Conservation (phyloP, 2,113 vertebrate genomes). For the Toxostoma redivivum region DNA sequence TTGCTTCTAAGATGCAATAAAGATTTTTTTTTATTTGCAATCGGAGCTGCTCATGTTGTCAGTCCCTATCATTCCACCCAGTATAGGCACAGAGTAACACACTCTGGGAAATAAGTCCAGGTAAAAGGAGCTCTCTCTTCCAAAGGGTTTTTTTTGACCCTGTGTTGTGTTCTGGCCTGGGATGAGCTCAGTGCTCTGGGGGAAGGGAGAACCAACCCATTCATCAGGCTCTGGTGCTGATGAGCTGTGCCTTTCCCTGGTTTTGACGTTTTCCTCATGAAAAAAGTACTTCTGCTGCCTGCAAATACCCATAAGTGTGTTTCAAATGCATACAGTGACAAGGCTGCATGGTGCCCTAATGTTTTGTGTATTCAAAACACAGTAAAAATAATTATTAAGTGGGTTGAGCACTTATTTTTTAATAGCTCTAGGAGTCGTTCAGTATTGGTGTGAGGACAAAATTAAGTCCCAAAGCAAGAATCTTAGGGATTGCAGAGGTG, state of each 20-base stretch:
- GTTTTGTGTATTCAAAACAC: background rate
- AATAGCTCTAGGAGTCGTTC: background rate
- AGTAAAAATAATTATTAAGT: background rate
- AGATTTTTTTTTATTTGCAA: slow-evolving; percentile 63
- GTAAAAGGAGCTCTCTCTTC: background rate
- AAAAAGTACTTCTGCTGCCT: background rate
- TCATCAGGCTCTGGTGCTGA: background rate
- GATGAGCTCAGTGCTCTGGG: background rate
- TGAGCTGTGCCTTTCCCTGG: background rate
- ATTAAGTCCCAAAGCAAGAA: background rate
- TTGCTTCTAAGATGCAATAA: slow-evolving; percentile 68
- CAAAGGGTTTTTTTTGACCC: background rate
- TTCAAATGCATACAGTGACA: background rate
- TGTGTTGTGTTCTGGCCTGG: background rate
- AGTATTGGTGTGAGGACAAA: background rate
- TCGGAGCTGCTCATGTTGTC: background rate
- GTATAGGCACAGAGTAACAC: background rate
- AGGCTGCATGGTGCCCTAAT: background rate
- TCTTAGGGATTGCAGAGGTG: background rate
- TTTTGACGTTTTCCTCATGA: background rate
- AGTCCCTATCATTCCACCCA: background rate
- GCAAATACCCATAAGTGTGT: background rate
- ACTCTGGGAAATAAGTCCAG: background rate
- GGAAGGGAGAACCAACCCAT: background rate
- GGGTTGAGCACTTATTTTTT: background rate